A percentile compares a stretch with the other conserved stretches of the same genome.
phyloP scores from a whole-genome alignment of 2,888 invertebrate genomes.

The Pseudococcus longispinus region DNA sequence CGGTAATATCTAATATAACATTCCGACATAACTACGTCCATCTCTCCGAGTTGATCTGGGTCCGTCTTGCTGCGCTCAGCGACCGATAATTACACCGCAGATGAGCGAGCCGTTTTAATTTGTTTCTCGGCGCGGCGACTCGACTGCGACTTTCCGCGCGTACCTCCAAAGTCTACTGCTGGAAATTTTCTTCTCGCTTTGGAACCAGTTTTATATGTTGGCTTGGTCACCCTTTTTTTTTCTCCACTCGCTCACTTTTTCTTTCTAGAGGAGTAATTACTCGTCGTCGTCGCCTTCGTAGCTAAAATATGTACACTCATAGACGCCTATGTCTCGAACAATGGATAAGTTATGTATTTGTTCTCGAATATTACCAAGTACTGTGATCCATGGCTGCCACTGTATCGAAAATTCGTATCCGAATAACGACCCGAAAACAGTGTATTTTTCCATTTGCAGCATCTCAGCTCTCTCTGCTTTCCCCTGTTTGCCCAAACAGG shows the following conservation, averaged over 20 bases:
- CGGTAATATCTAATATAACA: not conserved
- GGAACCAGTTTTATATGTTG: not conserved
- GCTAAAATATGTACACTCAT: not conserved
- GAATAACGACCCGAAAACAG: not conserved
- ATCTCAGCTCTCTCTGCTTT: not conserved
- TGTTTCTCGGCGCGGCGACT: not conserved
- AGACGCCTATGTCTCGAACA: not conserved
- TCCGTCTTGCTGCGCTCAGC: not conserved
- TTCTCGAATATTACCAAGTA: not conserved
- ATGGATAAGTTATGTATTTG: not conserved
- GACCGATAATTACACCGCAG: not conserved
- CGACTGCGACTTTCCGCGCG: not conserved
- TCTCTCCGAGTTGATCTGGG: not conserved
- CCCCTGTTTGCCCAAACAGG: not conserved
- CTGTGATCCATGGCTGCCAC: not conserved
- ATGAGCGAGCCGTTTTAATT: not conserved
- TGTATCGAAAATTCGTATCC: not conserved
- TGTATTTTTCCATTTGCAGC: not conserved
- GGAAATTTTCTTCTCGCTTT: constrained; percentile 3
- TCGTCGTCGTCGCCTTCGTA: not conserved
- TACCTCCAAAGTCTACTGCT: not conserved
- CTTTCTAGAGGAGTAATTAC: not conserved
- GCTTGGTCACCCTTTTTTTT: constrained; percentile 5
- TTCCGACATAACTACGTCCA: constrained; percentile 6
- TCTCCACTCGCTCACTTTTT: not conserved